These are phyloP conservation scores for Pentalonia nigronervosa DNA, from an alignment of 1,140 invertebrate species.

Conservation along the genomic window DNA sequence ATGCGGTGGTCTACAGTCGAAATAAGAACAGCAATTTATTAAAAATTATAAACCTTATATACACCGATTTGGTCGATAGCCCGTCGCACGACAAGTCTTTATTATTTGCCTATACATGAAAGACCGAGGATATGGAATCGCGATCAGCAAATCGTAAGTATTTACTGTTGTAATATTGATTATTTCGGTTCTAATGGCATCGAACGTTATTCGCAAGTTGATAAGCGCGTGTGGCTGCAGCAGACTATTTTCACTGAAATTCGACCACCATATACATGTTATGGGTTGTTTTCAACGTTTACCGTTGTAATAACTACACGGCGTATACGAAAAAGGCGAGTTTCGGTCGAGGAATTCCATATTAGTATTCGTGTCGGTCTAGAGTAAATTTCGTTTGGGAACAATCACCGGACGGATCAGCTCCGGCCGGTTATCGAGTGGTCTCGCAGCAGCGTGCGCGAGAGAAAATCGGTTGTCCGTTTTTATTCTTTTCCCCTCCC, in stretches of 20 bases:
- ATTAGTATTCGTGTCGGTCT: not conserved
- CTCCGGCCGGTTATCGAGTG: constrained; percentile 25
- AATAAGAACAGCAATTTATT: no score
- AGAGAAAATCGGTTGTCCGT: constrained; percentile 8
- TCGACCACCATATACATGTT: not conserved
- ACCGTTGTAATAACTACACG: not conserved
- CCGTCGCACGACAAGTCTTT: no score
- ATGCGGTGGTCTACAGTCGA: no score
- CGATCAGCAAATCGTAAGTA: not conserved
- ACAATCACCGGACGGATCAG: constrained; percentile 35
- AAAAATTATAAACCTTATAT: no score
- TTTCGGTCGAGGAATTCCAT: constrained; percentile 13
- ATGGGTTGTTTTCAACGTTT: not conserved
- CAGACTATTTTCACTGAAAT: not conserved
- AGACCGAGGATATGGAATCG: no score
- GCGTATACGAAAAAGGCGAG: not conserved
- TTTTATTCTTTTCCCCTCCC: not conserved
- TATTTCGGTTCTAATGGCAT: not conserved
- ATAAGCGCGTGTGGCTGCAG: not conserved
- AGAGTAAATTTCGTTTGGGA: constrained; percentile 29
- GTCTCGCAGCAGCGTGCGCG: not conserved
- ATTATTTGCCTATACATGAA: not conserved
- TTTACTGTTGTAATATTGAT: not conserved
- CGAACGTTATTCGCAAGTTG: not conserved
- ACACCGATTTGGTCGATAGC: no score